These are phyloP conservation scores for Sakesphorus luctuosus DNA, from an alignment of 2,113 vertebrate species.

Conservation along the genomic window DNA sequence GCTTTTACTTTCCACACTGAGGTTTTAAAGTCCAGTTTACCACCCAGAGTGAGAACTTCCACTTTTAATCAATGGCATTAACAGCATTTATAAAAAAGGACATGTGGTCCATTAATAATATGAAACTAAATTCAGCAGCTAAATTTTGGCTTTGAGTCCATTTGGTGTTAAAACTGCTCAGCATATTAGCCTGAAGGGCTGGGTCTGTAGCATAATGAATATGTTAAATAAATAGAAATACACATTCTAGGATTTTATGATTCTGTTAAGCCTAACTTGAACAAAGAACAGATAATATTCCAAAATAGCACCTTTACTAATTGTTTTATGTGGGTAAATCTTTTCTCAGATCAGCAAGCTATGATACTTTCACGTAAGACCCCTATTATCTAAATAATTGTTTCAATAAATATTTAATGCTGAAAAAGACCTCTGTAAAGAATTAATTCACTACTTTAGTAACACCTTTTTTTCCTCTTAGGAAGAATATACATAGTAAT, in stretches of 20 bases:
- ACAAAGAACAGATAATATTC: neutral
- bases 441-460: constrained; percentile 11
- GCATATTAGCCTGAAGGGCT: neutral
- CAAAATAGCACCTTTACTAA: neutral
- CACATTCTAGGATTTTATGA: neutral
- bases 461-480: neutral
- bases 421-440: neutral
- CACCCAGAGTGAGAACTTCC: neutral
- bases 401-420: constrained; percentile 20
- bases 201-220: neutral
- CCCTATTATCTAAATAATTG: constrained; percentile 15
- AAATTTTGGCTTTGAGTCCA: neutral
- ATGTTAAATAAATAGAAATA: neutral
- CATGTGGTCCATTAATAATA: neutral
- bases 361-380: neutral
- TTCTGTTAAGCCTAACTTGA: neutral
- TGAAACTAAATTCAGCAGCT: neutral
- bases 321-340: neutral
- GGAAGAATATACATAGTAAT: neutral
- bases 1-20: neutral
- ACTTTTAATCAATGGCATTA: neutral
- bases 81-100: neutral
- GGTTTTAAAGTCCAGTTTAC: neutral
- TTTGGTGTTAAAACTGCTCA: neutral
- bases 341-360: neutral